These are phyloP conservation scores for Tenthredo amoena DNA, from an alignment of 2,888 invertebrate species.

Conservation along the genomic window DNA sequence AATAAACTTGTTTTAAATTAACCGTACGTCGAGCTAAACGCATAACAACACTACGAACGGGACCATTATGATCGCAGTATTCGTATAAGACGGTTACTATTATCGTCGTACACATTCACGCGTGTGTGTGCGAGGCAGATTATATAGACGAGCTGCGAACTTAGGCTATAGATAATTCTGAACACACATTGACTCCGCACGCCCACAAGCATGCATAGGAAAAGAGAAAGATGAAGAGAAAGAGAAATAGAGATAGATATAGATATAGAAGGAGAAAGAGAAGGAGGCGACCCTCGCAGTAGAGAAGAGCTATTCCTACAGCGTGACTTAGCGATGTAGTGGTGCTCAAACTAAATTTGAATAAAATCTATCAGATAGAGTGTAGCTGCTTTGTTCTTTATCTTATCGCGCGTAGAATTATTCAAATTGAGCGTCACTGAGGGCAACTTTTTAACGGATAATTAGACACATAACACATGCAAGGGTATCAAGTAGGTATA, in stretches of 20 bases:
- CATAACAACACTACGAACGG: neutral
- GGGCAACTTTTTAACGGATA: conserved; percentile 17
- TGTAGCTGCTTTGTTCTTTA: neutral
- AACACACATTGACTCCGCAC: neutral
- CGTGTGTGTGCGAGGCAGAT: neutral
- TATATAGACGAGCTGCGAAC: conserved; percentile 7
- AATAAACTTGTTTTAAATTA: neutral
- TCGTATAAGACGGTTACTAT: neutral
- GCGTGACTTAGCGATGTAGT: conserved; percentile 8
- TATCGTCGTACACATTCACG: neutral
- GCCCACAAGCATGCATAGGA: neutral
- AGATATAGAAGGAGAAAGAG: conserved; percentile 21
- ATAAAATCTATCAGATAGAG: neutral
- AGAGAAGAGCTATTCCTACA: conserved; percentile 40
- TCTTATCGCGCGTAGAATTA: neutral
- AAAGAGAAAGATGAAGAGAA: conserved; percentile 70
- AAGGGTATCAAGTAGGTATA: neutral
- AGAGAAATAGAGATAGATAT: conserved; percentile 71
- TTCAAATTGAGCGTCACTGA: conserved; percentile 13
- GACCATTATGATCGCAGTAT: too few relatives aligned
- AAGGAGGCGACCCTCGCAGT: conserved; percentile 26
- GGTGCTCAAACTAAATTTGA: conserved; percentile 21
- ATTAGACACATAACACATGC: conserved; percentile 1
- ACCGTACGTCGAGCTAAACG: neutral
- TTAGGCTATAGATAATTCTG: conserved; percentile 24